A percentile compares a stretch with the other conserved stretches of the same genome.
These are phyloP conservation scores for Mastomys coucha DNA, from an alignment of 2,113 vertebrate species.

Conservation along the genomic window DNA sequence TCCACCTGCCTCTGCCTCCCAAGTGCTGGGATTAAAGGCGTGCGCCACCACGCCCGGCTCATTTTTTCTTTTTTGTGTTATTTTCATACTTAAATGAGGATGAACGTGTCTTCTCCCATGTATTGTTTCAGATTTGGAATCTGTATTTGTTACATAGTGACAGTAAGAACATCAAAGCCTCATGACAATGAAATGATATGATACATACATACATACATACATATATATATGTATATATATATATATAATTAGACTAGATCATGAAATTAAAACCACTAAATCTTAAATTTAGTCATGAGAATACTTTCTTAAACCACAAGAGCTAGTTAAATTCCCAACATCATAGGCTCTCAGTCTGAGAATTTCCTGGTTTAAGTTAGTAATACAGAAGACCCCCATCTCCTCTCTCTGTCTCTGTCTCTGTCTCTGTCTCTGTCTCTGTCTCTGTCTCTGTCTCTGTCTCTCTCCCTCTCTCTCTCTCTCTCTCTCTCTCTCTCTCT, in stretches of 20 bases:
- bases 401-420: too few relatives aligned
- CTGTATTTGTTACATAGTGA: not conserved
- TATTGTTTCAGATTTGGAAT: not conserved
- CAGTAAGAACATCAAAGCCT: not conserved
- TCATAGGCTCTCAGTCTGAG: not conserved
- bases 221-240: too few relatives aligned
- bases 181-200: not conserved
- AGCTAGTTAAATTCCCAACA: not conserved
- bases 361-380: not conserved
- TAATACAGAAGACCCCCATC: too few relatives aligned
- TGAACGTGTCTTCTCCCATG: not conserved
- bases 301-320: not conserved
- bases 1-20: too few relatives aligned
- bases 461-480: too few relatives aligned
- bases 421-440: too few relatives aligned
- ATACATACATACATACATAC: too few relatives aligned
- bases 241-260: not conserved
- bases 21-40: too few relatives aligned
- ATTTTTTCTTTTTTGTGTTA: not conserved
- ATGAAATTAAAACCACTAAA: not conserved
- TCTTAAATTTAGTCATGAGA: not conserved
- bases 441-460: too few relatives aligned
- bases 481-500: too few relatives aligned
- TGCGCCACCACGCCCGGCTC: too few relatives aligned
- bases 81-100: not conserved